Evolutionary conservation across 2,888 invertebrate species (phyloP).

Genomic region (Rhagium mordax): DNA sequence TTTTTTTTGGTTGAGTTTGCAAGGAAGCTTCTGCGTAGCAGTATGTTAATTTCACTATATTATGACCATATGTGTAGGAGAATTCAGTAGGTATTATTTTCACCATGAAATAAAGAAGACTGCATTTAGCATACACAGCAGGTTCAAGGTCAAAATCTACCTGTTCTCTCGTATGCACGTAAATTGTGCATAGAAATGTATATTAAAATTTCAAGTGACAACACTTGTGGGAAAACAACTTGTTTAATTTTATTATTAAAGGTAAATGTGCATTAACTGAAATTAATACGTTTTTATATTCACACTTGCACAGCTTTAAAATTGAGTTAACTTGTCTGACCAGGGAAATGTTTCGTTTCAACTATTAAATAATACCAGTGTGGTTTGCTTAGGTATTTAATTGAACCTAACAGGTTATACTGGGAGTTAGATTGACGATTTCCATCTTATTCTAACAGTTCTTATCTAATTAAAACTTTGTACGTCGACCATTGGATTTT

Average conservation of each 20-base stretch:
- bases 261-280: conserved; percentile 1
- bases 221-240: conserved; percentile 35
- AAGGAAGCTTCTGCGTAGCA: neutral
- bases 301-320: no score
- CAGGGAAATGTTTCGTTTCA: no score
- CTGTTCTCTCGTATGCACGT: conserved; percentile 5
- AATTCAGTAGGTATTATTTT: conserved; percentile 18
- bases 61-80: conserved; percentile 5
- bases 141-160: conserved; percentile 25
- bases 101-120: conserved; percentile 4
- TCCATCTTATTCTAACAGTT: no score
- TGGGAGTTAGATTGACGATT: no score
- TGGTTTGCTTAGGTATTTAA: no score
- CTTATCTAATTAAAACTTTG: no score
- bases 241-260: conserved; percentile 9
- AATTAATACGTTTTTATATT: neutral
- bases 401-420: no score
- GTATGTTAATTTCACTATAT: neutral
- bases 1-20: neutral
- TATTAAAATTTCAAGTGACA: neutral
- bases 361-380: no score
- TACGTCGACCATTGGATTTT: no score
- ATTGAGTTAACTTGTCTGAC: no score
- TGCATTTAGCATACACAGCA: conserved; percentile 15
- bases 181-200: conserved; percentile 22